phyloP scores from a whole-genome alignment of 1,140 invertebrate genomes.

The Orussus abietinus region DNA sequence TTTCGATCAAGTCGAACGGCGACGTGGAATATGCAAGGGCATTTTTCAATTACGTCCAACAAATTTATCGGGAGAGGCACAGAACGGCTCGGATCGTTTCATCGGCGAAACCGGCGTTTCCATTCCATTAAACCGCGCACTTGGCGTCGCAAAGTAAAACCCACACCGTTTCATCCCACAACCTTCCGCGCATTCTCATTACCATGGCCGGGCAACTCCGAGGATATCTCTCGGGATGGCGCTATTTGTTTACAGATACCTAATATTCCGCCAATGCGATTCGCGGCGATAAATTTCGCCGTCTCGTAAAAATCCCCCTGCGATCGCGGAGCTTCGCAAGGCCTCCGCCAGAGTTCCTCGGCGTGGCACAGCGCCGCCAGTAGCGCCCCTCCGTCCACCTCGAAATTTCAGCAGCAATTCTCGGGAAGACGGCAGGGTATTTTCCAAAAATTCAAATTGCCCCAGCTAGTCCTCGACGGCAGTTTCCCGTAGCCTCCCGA shows the following conservation, averaged over 20 bases:
- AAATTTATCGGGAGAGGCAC: too few species aligned
- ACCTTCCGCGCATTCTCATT: too few species aligned
- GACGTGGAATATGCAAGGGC: neutral
- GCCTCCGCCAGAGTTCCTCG: slow-evolving; percentile 26
- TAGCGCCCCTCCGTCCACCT: too few species aligned
- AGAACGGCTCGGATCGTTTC: too few species aligned
- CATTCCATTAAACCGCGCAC: too few species aligned
- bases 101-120: too few species aligned
- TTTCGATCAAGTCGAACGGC: neutral
- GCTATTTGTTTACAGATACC: slow-evolving; percentile 39
- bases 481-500: neutral
- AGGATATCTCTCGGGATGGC: slow-evolving; percentile 14
- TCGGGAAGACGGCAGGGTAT: too few species aligned
- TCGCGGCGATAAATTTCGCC: slow-evolving; percentile 38
- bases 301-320: slow-evolving; percentile 32
- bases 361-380: too few species aligned
- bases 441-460: neutral
- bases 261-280: slow-evolving; percentile 39
- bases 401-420: too few species aligned
- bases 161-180: too few species aligned
- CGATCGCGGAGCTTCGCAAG: slow-evolving; percentile 18
- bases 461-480: neutral
- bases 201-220: too few species aligned
- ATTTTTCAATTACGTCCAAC: neutral
- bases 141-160: too few species aligned